phyloP scores from a whole-genome alignment of 2,888 invertebrate species.

The Eumerus sabulonum region DNA sequence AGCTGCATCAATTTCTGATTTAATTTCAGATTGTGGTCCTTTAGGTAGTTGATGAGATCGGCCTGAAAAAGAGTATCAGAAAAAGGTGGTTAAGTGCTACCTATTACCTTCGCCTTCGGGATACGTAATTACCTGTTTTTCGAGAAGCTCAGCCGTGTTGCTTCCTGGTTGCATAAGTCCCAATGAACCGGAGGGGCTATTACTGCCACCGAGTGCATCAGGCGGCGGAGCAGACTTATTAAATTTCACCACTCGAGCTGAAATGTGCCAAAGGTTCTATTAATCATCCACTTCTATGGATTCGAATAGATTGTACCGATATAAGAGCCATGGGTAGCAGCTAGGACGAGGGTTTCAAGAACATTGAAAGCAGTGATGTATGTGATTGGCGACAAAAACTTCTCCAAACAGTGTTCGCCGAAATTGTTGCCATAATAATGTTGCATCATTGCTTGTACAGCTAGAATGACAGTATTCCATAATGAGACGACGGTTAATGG shows the following conservation, averaged over 20 bases:
- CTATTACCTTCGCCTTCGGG: too few species aligned
- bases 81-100: background rate
- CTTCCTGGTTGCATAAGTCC: slow-evolving; percentile 79
- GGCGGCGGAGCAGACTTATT: slow-evolving; percentile 82
- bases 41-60: slow-evolving; percentile 84
- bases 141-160: slow-evolving; percentile 82
- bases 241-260: slow-evolving; percentile 82
- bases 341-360: slow-evolving; percentile 80
- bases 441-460: slow-evolving; percentile 81
- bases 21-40: slow-evolving; percentile 84
- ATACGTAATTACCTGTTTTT: slow-evolving; percentile 81
- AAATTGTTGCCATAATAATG: slow-evolving; percentile 81
- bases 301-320: slow-evolving; percentile 78
- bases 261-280: slow-evolving; percentile 11
- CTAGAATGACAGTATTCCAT: slow-evolving; percentile 82
- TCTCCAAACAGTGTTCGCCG: slow-evolving; percentile 80
- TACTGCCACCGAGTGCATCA: slow-evolving; percentile 82
- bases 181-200: slow-evolving; percentile 75
- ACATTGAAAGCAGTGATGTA: slow-evolving; percentile 81
- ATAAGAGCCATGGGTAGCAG: slow-evolving; percentile 80
- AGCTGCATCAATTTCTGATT: slow-evolving; percentile 83
- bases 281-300: background rate
- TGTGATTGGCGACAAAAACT: slow-evolving; percentile 80
- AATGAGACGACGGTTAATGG: slow-evolving; percentile 83
- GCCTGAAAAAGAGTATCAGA: slow-evolving; percentile 77